Conservation (phyloP, 2,888 invertebrate species). For the Heliconius sara region DNA sequence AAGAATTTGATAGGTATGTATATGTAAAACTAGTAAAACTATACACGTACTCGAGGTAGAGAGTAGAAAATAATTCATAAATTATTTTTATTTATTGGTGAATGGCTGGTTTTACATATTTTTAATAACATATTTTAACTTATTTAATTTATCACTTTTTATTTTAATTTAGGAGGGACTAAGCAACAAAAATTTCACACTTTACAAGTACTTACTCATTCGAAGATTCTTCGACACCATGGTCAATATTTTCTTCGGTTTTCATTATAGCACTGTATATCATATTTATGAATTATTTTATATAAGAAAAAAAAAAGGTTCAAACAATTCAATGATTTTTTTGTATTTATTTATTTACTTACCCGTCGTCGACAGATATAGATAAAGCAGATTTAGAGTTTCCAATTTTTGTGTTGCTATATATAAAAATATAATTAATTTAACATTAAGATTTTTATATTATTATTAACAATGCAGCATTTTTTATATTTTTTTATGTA, state of each 20-base stretch:
- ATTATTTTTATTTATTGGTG: background rate
- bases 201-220: conserved; percentile 41
- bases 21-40: no score
- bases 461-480: background rate
- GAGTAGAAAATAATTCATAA: no score
- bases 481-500: background rate
- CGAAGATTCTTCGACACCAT: conserved; percentile 24
- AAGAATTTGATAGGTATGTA: no score
- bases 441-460: background rate
- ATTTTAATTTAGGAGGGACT: background rate
- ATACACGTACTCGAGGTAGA: no score
- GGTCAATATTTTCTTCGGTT: conserved; percentile 32
- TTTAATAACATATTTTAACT: background rate
- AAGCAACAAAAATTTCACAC: background rate
- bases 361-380: conserved; percentile 52
- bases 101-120: background rate
- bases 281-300: conserved; percentile 6
- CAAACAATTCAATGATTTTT: background rate
- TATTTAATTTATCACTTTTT: background rate
- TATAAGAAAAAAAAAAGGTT: background rate
- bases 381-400: conserved; percentile 49
- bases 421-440: conserved; percentile 39
- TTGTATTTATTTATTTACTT: conserved; percentile 31
- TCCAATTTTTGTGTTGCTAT: conserved; percentile 46
- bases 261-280: conserved; percentile 44